phyloP scores from a whole-genome alignment of 2,113 vertebrate species.

The Australoheros scitulus region DNA sequence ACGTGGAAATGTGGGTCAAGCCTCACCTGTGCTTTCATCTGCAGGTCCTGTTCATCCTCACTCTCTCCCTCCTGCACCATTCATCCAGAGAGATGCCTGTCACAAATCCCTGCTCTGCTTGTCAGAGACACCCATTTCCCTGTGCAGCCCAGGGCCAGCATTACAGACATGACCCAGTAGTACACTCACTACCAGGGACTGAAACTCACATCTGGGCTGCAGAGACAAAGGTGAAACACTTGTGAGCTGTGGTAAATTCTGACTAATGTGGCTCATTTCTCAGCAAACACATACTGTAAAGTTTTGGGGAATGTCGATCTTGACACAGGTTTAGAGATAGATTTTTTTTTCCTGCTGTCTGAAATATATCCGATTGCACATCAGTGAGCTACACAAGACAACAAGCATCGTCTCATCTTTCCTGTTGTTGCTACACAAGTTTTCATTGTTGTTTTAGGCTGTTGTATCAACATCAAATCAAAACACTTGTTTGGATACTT shows the following conservation, averaged over 20 bases:
- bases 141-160: not conserved
- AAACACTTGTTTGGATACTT: not conserved
- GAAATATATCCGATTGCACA: slow-evolving; percentile 27
- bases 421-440: slow-evolving; percentile 14
- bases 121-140: slow-evolving; percentile 61
- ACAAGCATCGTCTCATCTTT: not conserved
- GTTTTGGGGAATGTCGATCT: not conserved
- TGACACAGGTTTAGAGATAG: slow-evolving; percentile 6
- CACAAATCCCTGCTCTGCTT: slow-evolving; percentile 76
- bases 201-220: slow-evolving; percentile 31
- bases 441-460: slow-evolving; percentile 12
- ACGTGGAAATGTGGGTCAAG: slow-evolving; percentile 64
- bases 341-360: not conserved
- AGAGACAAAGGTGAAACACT: slow-evolving; percentile 33
- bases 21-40: slow-evolving; percentile 76
- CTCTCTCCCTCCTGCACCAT: slow-evolving; percentile 11
- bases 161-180: slow-evolving; percentile 35
- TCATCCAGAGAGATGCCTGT: slow-evolving; percentile 64
- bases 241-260: not conserved
- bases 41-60: slow-evolving; percentile 78
- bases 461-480: slow-evolving; percentile 5
- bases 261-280: slow-evolving; percentile 34
- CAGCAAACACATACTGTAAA: slow-evolving; percentile 23
- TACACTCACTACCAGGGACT: slow-evolving; percentile 26
- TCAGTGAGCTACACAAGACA: not conserved